Percentiles rank a stretch among this genome's conserved stretches.
These are phyloP conservation scores for Petroica traversi DNA, from an alignment of 2,113 vertebrate species.

Conservation along the genomic window DNA sequence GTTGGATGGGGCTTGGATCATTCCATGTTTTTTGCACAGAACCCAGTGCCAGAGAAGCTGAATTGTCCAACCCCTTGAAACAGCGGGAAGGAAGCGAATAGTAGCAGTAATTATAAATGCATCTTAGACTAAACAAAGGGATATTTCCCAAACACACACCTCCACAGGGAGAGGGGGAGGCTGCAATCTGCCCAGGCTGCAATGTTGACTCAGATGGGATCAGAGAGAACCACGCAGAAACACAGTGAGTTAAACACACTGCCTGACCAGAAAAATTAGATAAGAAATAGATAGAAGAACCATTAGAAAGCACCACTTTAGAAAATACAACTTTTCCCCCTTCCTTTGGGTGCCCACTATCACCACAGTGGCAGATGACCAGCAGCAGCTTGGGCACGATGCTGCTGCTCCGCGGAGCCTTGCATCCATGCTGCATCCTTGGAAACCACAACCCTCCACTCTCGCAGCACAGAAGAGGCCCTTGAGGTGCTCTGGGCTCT, in stretches of 20 bases:
- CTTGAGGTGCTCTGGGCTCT: not conserved
- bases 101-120: not conserved
- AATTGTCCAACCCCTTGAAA: not conserved
- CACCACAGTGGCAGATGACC: not conserved
- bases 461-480: not conserved
- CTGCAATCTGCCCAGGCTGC: not conserved
- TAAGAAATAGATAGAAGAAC: too few species aligned
- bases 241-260: accelerated
- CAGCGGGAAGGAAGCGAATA: accelerated
- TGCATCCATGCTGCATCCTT: not conserved
- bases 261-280: accelerated
- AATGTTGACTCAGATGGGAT: not conserved
- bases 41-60: accelerated
- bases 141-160: not conserved
- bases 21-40: accelerated
- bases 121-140: not conserved
- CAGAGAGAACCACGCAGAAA: not conserved
- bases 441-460: not conserved
- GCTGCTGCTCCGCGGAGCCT: accelerated
- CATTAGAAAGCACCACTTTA: not conserved
- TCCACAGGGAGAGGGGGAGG: accelerated
- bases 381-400: accelerated
- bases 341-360: not conserved
- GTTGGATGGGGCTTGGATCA: not conserved
- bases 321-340: not conserved